These are phyloP conservation scores for Drosophila aff. DNA, from an alignment of 1,140 invertebrate genomes.

Conservation along the genomic window DNA sequence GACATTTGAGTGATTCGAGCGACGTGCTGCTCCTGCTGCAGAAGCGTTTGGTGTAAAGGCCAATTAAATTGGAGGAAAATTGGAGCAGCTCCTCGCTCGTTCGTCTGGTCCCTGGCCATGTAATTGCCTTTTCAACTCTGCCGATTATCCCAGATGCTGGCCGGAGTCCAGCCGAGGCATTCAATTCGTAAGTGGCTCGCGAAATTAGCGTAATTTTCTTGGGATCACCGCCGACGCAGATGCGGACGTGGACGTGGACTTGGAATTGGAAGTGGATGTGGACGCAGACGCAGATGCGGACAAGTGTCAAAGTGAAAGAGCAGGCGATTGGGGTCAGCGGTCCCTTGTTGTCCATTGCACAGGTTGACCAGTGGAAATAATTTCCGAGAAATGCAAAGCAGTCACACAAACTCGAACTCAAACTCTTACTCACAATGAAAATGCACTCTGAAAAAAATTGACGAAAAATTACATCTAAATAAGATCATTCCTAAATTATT, in stretches of 20 bases:
- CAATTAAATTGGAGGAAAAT: constrained; percentile 80
- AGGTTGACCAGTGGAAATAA: constrained; percentile 61
- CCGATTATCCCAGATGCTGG: constrained; percentile 76
- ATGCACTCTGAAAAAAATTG: not conserved
- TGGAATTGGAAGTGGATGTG: not conserved
- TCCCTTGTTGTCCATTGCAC: constrained; percentile 43
- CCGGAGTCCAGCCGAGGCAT: constrained; percentile 41
- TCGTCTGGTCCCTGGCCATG: constrained; percentile 54
- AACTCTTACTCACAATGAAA: constrained; percentile 5
- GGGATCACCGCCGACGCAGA: constrained; percentile 61
- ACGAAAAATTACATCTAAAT: too few relatives aligned
- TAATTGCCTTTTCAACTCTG: constrained; percentile 82
- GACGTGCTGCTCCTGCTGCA: constrained; percentile 65
- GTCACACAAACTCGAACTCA: constrained; percentile 11
- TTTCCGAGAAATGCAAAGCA: constrained; percentile 77
- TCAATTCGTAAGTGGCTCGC: constrained; percentile 67
- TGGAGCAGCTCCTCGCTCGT: constrained; percentile 66
- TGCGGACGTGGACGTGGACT: not conserved
- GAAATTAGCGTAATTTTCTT: constrained; percentile 79
- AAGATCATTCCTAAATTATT: too few relatives aligned
- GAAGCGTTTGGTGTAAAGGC: constrained; percentile 72
- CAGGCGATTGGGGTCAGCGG: constrained; percentile 37
- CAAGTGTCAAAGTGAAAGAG: constrained; percentile 83
- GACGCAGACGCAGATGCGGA: constrained; percentile 26
- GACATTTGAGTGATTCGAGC: constrained; percentile 83